These are phyloP conservation scores for Tiaroga cobitis DNA, from an alignment of 2,797 vertebrate species.

Conservation along the genomic window DNA sequence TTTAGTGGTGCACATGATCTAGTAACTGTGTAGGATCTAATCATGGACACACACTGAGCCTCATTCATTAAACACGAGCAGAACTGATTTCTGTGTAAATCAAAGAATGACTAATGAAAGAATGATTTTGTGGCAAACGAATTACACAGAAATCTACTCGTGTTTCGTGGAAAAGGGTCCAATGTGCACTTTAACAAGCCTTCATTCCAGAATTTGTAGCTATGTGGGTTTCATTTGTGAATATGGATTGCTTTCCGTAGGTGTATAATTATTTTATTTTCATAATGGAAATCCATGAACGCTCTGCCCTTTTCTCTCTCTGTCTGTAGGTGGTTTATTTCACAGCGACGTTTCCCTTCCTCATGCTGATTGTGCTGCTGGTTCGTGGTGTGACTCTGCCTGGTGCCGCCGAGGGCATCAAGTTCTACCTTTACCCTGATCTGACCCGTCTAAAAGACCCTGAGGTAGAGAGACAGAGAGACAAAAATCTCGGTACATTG, in stretches of 20 bases:
- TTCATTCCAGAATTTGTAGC: not conserved
- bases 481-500: not conserved
- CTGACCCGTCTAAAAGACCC: constrained; percentile 91
- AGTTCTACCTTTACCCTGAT: constrained; percentile 97
- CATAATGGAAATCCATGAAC: constrained; percentile 40
- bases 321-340: constrained; percentile 91
- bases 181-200: not conserved
- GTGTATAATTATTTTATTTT: constrained; percentile 23
- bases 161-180: not conserved
- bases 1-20: not conserved
- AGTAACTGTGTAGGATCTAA: not conserved
- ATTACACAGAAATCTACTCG: not conserved
- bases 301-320: constrained; percentile 23
- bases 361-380: constrained; percentile 94
- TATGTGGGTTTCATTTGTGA: not conserved
- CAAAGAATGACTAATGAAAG: not conserved
- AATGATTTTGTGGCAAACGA: not conserved
- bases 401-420: constrained; percentile 93
- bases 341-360: constrained; percentile 96
- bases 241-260: constrained; percentile 6
- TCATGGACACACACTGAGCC: not conserved
- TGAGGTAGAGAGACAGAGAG: constrained; percentile 79
- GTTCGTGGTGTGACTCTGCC: constrained; percentile 95
- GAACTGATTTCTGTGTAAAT: constrained; percentile 8
- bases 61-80: not conserved